These are phyloP conservation scores for Morpho achilles DNA, from an alignment of 2,888 invertebrate genomes.

Conservation along the genomic window DNA sequence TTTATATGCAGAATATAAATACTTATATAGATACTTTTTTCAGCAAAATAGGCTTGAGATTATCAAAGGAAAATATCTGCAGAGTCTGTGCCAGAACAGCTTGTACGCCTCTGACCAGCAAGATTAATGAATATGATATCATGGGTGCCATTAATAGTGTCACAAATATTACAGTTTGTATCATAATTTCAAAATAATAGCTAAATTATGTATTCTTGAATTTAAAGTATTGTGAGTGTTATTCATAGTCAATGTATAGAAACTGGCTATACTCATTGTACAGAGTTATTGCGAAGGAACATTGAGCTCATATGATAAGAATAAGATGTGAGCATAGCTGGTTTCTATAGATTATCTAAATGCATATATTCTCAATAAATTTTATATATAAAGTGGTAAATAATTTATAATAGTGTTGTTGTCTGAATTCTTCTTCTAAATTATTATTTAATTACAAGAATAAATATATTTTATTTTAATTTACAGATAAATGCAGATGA, in stretches of 20 bases:
- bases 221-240: no score
- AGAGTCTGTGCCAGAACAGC: slow-evolving; percentile 63
- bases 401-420: no score
- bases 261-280: no score
- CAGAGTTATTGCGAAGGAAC: no score
- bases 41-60: slow-evolving; percentile 45
- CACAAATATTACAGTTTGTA: slow-evolving; percentile 61
- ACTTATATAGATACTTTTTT: slow-evolving; percentile 25
- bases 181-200: slow-evolving; percentile 2
- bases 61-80: slow-evolving; percentile 61
- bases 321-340: neutral
- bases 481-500: slow-evolving; percentile 63
- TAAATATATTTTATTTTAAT: neutral
- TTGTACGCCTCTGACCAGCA: slow-evolving; percentile 55
- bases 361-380: no score
- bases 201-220: neutral
- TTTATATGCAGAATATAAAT: no score
- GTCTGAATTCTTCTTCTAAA: no score
- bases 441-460: no score
- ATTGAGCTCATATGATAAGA: no score
- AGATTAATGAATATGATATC: slow-evolving; percentile 56
- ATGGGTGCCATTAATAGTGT: slow-evolving; percentile 58
- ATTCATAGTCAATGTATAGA: no score
- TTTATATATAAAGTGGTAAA: no score
- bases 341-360: neutral